A percentile compares a stretch with the other conserved stretches of the same genome.
phyloP scores from a whole-genome alignment of 1,140 invertebrate species.

The Magallana angulata region DNA sequence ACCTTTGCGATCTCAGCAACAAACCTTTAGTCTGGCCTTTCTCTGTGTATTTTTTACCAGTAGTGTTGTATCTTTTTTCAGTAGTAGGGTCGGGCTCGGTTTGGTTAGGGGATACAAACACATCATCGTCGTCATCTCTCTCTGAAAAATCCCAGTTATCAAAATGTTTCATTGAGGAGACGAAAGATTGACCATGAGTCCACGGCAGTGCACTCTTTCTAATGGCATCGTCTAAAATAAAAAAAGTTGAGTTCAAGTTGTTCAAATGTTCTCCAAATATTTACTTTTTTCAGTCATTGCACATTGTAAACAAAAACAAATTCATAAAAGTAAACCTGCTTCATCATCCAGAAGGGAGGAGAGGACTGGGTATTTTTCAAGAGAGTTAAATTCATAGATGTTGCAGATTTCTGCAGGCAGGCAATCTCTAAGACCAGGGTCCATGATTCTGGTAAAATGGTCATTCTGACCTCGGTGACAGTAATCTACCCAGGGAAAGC shows the following conservation, averaged over 20 bases:
- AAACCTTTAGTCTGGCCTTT: not conserved
- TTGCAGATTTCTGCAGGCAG: not conserved
- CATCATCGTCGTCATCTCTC: not conserved
- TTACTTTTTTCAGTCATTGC: no score
- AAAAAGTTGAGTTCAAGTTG: no score
- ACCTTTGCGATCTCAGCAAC: not conserved
- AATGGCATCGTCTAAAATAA: not conserved
- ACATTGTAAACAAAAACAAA: no score
- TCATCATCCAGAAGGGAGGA: conserved; percentile 2
- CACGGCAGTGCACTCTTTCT: not conserved
- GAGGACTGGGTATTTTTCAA: conserved; percentile 11
- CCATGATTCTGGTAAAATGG: not conserved
- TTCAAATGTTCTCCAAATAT: no score
- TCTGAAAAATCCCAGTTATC: not conserved
- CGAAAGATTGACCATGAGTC: not conserved
- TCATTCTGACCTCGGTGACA: not conserved
- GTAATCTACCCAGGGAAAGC: not conserved
- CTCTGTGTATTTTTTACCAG: not conserved
- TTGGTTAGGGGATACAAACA: not conserved
- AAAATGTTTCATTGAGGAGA: not conserved
- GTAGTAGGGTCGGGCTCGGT: not conserved
- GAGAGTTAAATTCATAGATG: not conserved
- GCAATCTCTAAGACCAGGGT: not conserved
- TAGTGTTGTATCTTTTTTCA: not conserved
- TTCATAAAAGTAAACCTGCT: not conserved